Conservation (phyloP, 23 tunicate genomes). For the Halocynthia roretzi region DNA sequence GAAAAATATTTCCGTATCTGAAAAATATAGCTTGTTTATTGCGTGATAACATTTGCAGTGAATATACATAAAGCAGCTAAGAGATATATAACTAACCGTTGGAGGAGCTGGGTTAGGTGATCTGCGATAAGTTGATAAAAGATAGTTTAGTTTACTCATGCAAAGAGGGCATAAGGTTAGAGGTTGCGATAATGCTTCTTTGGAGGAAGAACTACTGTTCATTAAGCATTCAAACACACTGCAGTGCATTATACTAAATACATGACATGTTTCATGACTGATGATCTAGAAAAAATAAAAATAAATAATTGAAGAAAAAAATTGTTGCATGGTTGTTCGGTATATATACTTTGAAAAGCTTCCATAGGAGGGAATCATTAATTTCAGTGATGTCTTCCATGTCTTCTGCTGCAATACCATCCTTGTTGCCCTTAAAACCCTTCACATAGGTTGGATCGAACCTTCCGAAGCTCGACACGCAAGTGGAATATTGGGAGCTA, state of each 20-base stretch:
- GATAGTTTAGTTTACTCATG: conserved; percentile 49
- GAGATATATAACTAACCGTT: background rate
- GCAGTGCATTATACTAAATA: conserved; percentile 67
- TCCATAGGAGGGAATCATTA: conserved; percentile 37
- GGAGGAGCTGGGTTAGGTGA: too few relatives aligned
- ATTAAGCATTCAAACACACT: conserved; percentile 49
- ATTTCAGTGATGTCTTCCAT: conserved; percentile 44
- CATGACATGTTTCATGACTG: conserved; percentile 74
- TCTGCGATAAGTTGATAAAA: background rate
- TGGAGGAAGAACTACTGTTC: conserved; percentile 58
- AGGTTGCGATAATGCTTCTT: conserved; percentile 67
- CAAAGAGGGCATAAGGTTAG: conserved; percentile 60
- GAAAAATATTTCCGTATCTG: background rate
- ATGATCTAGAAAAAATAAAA: conserved; percentile 32
- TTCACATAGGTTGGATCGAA: conserved; percentile 72
- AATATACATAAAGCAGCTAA: background rate
- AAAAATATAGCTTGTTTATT: background rate
- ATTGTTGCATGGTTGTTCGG: background rate
- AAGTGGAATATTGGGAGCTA: conserved; percentile 38
- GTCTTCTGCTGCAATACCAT: conserved; percentile 47
- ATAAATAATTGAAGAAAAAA: background rate
- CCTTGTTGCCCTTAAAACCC: conserved; percentile 58
- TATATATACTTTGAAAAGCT: conserved; percentile 41
- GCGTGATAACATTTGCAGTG: background rate
- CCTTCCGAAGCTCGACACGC: conserved; percentile 62